Evolutionary conservation across 2,113 vertebrate species (phyloP).

Genomic region (Dasypus novemcinctus): DNA sequence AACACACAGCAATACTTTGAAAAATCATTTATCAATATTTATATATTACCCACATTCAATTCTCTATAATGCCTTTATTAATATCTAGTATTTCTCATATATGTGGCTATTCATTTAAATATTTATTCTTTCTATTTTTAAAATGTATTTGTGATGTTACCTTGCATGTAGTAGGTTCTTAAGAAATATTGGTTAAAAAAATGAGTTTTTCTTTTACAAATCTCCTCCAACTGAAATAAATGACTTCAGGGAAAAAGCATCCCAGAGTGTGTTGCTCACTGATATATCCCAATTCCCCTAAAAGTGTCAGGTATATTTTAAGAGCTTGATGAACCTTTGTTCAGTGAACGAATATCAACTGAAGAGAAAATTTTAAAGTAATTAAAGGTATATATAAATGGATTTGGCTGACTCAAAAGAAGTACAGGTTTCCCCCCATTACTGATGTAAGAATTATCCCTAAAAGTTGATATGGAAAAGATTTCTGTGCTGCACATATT

Average conservation of each 20-base stretch:
- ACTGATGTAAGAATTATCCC: neutral
- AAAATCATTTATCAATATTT: neutral
- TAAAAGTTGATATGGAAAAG: neutral
- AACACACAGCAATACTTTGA: neutral
- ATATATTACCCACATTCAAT: neutral
- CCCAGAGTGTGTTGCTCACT: neutral
- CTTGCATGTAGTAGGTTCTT: neutral
- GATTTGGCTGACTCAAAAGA: neutral
- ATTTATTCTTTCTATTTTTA: neutral
- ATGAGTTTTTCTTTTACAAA: neutral
- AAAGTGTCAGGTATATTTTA: neutral
- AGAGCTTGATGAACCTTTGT: neutral
- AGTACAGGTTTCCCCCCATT: neutral
- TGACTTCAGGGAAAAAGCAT: neutral
- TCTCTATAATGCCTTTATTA: neutral
- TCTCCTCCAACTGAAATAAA: neutral
- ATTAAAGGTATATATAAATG: conserved; percentile 23
- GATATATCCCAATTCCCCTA: neutral
- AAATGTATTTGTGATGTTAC: neutral
- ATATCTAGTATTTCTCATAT: neutral
- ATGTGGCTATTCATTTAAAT: neutral
- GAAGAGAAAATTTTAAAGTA: neutral
- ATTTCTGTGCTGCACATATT: neutral
- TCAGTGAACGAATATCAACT: neutral
- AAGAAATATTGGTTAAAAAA: neutral